phyloP scores from a whole-genome alignment of 2,113 vertebrate genomes.

The Psephotus haematonotus region DNA sequence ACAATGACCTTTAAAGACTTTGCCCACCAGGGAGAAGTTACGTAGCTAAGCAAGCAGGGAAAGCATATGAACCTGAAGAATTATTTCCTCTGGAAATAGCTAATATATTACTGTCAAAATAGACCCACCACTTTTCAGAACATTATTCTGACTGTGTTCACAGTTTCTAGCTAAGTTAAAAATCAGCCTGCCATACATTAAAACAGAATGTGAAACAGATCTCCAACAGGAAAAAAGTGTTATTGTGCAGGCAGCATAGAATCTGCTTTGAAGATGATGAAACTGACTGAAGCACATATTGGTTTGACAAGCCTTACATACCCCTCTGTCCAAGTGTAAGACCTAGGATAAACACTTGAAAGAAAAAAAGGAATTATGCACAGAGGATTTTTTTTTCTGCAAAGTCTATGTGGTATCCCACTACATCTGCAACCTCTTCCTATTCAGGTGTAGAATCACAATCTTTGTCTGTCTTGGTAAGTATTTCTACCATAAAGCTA shows the following conservation, averaged over 20 bases:
- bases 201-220: background rate
- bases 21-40: background rate
- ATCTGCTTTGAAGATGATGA: background rate
- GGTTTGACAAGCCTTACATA: background rate
- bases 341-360: background rate
- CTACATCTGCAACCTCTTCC: background rate
- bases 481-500: background rate
- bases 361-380: background rate
- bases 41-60: background rate
- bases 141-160: background rate
- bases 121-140: background rate
- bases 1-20: background rate
- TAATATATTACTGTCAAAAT: background rate
- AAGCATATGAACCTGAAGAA: background rate
- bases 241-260: background rate
- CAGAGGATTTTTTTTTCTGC: background rate
- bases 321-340: background rate
- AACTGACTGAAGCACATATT: background rate
- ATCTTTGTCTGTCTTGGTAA: background rate
- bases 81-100: background rate
- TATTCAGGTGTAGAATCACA: background rate
- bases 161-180: background rate
- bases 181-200: background rate
- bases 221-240: background rate
- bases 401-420: rapidly evolving